Base-by-base conservation (phyloP, 2,797 vertebrate species). In the Gambelia wislizenii region DNA sequence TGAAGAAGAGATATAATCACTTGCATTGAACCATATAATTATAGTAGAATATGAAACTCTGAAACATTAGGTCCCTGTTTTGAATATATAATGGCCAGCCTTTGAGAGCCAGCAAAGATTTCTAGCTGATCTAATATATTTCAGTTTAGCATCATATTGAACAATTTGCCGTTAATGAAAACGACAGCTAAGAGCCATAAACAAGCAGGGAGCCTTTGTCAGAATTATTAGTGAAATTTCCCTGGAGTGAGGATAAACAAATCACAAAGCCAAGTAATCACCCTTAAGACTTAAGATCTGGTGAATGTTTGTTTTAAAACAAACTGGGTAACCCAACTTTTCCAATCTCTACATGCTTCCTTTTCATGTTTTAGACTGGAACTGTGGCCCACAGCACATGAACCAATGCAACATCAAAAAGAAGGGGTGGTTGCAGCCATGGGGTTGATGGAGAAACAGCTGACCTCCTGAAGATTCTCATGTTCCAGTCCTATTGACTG, bases 21-120 rank as follows among this genome's bases (percentile, higher is more conserved):
- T 98, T 97, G 97, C 98, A 98, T 97, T 99, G 98, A 98, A 99
- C 98, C 99, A 98, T 99, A 98, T 99, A 99, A 99, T 99, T 99
- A 98, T 98, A 98, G 97, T 96, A 98, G 98, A 98, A 98, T 98
- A 98, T 98, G 97, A 98, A 98, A 98, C 98, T 98, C 98, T 98
- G 98, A 98, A 98, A 98, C 98, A 98, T 98, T 98, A 98, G 98
- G 97, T 98, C 97, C 78, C 97, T 97, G 97, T 98, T 98, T 98
- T 98, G 98, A 98, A 99, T 98, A 98, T 98, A 97, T 98, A 98
- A 98, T 98, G 97, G 97, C 96, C 96, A 89, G 96, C 96, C 96
- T 97, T 97, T 97, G 96, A 95, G 96, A 96, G 93, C 76, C 94
- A 94, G 93, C 90, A 92, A 96, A 96, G 96, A 97, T 97, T 96